Conservation (phyloP, 2,797 vertebrate species). For the Myripristis jacobus region DNA sequence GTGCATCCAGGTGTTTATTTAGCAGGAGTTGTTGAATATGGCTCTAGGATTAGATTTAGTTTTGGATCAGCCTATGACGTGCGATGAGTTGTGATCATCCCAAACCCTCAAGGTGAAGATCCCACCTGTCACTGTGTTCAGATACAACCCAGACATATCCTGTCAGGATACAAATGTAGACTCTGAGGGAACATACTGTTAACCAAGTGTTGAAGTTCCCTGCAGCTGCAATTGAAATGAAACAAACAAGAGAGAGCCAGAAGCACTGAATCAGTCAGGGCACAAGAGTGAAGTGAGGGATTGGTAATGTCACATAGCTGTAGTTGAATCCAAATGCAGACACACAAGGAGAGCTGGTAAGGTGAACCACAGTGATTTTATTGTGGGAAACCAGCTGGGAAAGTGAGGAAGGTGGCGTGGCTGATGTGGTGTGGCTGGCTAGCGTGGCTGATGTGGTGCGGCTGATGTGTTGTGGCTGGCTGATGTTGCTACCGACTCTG, state of each 20-base stretch:
- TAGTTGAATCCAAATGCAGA: too few species aligned
- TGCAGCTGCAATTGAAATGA: not conserved
- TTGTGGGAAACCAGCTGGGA: too few species aligned
- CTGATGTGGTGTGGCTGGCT: too few species aligned
- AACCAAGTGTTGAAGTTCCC: not conserved
- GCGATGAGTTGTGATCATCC: slow-evolving; percentile 2
- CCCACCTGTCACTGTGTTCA: not conserved
- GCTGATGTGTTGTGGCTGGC: too few species aligned
- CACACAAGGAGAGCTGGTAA: too few species aligned
- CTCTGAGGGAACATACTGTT: not conserved
- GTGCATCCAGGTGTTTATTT: not conserved
- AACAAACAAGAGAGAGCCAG: not conserved
- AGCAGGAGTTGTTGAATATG: not conserved
- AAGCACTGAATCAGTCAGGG: not conserved
- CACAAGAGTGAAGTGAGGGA: too few species aligned
- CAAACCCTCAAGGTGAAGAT: not conserved
- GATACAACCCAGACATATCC: not conserved
- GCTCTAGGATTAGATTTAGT: too few species aligned
- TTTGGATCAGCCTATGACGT: not conserved
- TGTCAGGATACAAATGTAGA: not conserved
- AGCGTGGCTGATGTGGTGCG: too few species aligned
- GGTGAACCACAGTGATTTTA: too few species aligned
- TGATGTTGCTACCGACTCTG: too few species aligned
- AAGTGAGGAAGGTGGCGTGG: too few species aligned
- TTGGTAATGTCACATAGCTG: too few species aligned